Conservation (phyloP, 2,113 vertebrate species). For the Gallinago jamesoni region DNA sequence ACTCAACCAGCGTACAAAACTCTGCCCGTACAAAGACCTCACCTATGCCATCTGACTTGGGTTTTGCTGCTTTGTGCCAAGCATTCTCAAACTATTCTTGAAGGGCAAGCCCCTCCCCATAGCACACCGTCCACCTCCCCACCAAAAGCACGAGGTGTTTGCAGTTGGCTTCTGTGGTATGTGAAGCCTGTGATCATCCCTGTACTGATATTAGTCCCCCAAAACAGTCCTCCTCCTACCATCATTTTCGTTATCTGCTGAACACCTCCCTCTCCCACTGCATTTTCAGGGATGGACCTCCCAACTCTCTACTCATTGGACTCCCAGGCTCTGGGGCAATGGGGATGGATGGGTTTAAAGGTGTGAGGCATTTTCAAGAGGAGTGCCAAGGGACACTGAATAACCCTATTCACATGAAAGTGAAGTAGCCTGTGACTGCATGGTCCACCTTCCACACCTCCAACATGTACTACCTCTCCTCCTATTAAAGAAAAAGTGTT, state of each 20-base stretch:
- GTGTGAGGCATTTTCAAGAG: background rate
- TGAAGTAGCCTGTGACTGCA: background rate
- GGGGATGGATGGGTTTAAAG: background rate
- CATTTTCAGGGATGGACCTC: background rate
- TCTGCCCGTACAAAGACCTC: background rate
- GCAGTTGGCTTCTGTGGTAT: background rate
- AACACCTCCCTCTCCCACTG: background rate
- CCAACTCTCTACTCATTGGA: background rate
- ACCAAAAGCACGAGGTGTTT: background rate
- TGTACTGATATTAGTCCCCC: background rate
- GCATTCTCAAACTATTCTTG: background rate
- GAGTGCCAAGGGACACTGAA: background rate
- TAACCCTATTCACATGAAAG: background rate
- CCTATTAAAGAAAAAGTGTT: background rate
- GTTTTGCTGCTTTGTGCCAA: background rate
- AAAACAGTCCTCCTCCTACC: background rate
- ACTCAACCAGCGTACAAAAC: slow-evolving; percentile 32
- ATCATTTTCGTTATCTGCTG: background rate
- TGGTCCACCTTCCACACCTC: background rate
- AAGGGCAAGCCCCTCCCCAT: background rate
- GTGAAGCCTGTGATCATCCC: background rate
- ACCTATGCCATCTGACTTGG: background rate
- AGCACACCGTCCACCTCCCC: background rate
- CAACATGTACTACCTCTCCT: background rate
- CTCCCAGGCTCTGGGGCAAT: background rate